Conservation (phyloP, 2,797 vertebrate genomes). For the Forpus xanthops region DNA sequence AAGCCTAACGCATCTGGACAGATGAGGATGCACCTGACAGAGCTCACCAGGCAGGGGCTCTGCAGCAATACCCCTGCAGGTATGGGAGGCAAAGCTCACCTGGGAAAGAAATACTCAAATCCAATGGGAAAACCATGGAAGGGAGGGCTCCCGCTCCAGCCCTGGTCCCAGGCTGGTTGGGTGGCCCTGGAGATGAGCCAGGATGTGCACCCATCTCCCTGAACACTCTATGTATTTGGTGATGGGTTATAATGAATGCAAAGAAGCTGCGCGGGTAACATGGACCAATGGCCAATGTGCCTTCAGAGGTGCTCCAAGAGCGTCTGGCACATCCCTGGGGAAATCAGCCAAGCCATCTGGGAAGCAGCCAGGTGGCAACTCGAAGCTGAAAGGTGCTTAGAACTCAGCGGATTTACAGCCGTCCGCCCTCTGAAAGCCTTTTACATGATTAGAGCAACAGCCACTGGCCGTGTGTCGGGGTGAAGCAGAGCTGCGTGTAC, state of each 20-base stretch:
- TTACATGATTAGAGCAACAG: background rate
- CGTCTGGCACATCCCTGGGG: accelerated
- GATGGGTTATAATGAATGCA: accelerated
- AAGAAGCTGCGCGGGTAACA: background rate
- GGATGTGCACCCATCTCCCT: background rate
- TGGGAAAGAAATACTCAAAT: background rate
- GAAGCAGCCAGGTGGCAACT: slow-evolving; percentile 14
- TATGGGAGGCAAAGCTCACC: background rate
- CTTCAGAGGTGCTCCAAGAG: background rate
- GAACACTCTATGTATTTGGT: accelerated
- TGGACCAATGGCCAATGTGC: accelerated
- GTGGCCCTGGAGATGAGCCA: accelerated
- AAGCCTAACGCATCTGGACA: slow-evolving; percentile 7
- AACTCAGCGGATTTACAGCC: background rate
- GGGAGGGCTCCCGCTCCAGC: background rate
- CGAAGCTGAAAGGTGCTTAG: background rate
- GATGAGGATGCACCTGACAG: background rate
- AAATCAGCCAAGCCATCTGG: slow-evolving; percentile 9
- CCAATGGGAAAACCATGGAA: background rate
- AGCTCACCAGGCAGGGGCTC: background rate
- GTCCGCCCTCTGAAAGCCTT: background rate
- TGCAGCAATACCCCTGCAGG: background rate
- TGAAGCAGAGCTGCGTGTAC: background rate
- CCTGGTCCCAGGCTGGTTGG: accelerated
- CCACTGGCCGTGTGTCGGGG: accelerated